A percentile compares a stretch with the other conserved stretches of the same genome.
These are phyloP conservation scores for Limosa lapponica DNA, from an alignment of 2,797 vertebrate genomes.

Conservation along the genomic window DNA sequence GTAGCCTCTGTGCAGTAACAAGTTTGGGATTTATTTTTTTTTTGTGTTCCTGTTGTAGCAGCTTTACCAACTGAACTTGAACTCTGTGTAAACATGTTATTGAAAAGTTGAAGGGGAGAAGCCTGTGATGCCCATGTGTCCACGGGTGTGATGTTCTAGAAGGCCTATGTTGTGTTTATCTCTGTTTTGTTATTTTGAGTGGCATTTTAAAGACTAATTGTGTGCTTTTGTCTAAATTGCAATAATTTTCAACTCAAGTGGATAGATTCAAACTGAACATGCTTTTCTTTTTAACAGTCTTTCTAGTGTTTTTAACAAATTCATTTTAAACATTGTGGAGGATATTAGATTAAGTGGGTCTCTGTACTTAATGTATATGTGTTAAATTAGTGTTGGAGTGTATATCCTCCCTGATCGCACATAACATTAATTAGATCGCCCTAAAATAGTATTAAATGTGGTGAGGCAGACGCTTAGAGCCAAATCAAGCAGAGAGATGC, in stretches of 20 bases:
- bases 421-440: constrained; percentile 21
- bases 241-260: not conserved
- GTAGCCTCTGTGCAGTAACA: not conserved
- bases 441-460: not conserved
- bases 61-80: not conserved
- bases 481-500: not conserved
- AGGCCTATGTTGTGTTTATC: not conserved
- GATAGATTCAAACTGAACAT: not conserved
- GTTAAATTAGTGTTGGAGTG: not conserved
- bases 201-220: not conserved
- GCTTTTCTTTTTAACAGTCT: not conserved
- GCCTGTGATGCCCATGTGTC: not conserved
- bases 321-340: not conserved
- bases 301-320: not conserved
- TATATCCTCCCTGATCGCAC: not conserved
- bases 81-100: fast-evolving
- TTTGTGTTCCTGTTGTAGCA: not conserved
- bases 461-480: not conserved
- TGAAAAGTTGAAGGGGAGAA: not conserved
- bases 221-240: not conserved
- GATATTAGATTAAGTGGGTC: not conserved
- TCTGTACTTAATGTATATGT: constrained; percentile 4
- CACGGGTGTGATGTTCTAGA: not conserved
- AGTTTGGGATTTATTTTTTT: not conserved
- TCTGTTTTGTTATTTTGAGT: not conserved